phyloP scores from a whole-genome alignment of 2,113 vertebrate genomes.

The Apteryx mantelli region DNA sequence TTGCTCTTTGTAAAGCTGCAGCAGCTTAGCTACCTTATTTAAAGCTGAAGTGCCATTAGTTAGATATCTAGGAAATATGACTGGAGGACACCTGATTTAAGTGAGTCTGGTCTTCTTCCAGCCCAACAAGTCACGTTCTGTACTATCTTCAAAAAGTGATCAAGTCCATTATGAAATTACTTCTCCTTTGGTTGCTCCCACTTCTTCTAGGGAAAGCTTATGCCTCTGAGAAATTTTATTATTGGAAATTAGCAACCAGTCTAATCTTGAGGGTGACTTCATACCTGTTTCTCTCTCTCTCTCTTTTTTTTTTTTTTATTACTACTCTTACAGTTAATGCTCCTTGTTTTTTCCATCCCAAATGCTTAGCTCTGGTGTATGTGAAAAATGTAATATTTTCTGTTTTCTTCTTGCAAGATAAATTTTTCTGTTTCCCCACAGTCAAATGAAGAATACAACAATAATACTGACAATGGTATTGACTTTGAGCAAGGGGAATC shows the following conservation, averaged over 20 bases:
- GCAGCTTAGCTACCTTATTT: background rate
- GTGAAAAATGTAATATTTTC: background rate
- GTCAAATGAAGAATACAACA: background rate
- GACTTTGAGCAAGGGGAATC: conserved; percentile 11
- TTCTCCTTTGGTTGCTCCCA: background rate
- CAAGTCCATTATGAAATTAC: background rate
- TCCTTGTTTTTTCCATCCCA: background rate
- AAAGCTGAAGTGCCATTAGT: background rate
- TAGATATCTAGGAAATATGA: background rate
- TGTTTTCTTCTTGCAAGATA: background rate
- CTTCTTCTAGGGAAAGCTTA: background rate
- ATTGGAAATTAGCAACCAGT: background rate
- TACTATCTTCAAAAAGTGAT: background rate
- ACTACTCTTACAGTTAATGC: background rate
- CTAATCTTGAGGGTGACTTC: background rate
- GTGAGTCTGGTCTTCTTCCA: background rate
- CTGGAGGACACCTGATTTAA: background rate
- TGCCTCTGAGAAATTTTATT: background rate
- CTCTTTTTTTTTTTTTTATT: background rate
- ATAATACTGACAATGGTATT: background rate
- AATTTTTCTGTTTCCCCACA: background rate
- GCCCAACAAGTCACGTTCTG: background rate
- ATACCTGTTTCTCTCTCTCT: too few species aligned
- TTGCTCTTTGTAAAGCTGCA: background rate
- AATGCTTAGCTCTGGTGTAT: background rate